A percentile compares a stretch with the other conserved stretches of the same genome.
These are phyloP conservation scores for Pristis pectinata DNA, from an alignment of 2,797 vertebrate species.

Conservation along the genomic window DNA sequence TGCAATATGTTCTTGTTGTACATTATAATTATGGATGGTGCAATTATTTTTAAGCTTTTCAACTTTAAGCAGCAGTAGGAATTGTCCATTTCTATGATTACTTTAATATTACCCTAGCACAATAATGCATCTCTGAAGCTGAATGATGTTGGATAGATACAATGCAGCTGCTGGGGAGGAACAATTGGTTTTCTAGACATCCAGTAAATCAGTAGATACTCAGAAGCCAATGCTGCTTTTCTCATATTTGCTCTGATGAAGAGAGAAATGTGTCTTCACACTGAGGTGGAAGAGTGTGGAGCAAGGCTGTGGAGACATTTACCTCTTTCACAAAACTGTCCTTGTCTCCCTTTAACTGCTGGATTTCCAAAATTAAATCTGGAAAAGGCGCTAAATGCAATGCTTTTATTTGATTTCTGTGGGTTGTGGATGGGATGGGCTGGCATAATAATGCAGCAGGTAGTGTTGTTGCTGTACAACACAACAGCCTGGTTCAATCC, in stretches of 20 bases:
- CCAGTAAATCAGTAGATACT: too few relatives aligned
- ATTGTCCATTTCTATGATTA: not conserved
- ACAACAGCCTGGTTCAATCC: too few relatives aligned
- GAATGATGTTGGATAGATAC: not conserved
- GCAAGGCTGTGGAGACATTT: not conserved
- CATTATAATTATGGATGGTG: not conserved
- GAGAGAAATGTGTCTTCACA: too few relatives aligned
- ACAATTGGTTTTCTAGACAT: not conserved
- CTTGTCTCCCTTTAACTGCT: not conserved
- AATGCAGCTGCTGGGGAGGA: not conserved
- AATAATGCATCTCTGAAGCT: not conserved
- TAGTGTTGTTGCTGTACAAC: too few relatives aligned
- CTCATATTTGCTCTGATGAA: too few relatives aligned
- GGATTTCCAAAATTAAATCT: not conserved
- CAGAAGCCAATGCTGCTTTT: too few relatives aligned
- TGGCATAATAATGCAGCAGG: too few relatives aligned
- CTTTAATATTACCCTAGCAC: not conserved
- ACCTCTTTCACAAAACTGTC: not conserved
- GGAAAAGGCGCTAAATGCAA: not conserved
- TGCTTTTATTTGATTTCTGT: not conserved
- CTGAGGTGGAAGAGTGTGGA: too few relatives aligned
- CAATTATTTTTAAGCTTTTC: not conserved
- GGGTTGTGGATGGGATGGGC: too few relatives aligned
- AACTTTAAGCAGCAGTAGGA: not conserved
- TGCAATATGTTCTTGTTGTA: not conserved